A percentile compares a stretch with the other conserved stretches of the same genome.
Evolutionary conservation across 2,888 invertebrate genomes (phyloP).

Genomic region (Kryphioiulus occultus): DNA sequence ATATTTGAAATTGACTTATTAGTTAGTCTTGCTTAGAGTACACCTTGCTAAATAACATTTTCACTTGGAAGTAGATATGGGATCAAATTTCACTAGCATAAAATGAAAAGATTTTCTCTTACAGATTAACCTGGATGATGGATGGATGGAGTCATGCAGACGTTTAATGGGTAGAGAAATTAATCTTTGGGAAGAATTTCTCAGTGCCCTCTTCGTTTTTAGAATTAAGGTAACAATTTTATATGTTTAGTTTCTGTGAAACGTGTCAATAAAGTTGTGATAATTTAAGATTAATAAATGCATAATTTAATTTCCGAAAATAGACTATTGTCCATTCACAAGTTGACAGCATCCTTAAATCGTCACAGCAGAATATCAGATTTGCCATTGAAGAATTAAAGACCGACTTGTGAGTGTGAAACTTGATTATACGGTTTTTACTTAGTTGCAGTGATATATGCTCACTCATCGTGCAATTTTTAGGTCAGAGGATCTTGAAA

Average conservation of each 20-base stretch:
- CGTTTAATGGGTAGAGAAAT: constrained; percentile 37
- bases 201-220: constrained; percentile 45
- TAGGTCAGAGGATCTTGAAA: constrained; percentile 34
- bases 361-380: neutral
- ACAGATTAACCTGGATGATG: constrained; percentile 21
- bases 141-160: constrained; percentile 37
- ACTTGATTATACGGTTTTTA: neutral
- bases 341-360: neutral
- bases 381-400: neutral
- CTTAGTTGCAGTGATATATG: neutral
- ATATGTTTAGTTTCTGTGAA: too few relatives aligned
- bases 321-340: constrained; percentile 11
- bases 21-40: too few relatives aligned
- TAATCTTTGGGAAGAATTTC: constrained; percentile 49
- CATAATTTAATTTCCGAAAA: neutral
- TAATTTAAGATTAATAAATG: too few relatives aligned
- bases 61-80: too few relatives aligned
- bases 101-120: neutral
- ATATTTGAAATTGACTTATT: too few relatives aligned
- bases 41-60: too few relatives aligned
- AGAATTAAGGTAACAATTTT: constrained; percentile 37
- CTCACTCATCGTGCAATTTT: neutral
- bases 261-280: too few relatives aligned
- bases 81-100: too few relatives aligned
- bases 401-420: neutral